Conservation (phyloP, 2,113 vertebrate genomes). For the Passer montanus region DNA sequence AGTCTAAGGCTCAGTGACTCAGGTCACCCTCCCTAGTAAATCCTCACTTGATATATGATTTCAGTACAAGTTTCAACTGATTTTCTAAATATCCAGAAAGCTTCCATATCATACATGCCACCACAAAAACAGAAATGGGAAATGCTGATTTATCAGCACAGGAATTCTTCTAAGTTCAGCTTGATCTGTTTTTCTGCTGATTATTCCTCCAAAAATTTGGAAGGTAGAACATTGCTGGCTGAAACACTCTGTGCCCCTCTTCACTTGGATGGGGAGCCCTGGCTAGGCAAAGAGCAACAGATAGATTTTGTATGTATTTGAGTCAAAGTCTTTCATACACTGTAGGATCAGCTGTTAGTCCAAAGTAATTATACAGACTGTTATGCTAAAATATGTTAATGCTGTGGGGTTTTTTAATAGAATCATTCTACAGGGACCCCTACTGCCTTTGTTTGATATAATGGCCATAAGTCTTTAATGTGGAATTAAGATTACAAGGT, state of each 20-base stretch:
- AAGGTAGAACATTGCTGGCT: neutral
- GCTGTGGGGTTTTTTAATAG: neutral
- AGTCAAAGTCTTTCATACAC: neutral
- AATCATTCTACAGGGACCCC: neutral
- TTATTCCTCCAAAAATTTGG: neutral
- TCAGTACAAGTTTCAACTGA: neutral
- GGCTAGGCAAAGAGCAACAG: neutral
- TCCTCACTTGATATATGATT: neutral
- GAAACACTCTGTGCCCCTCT: neutral
- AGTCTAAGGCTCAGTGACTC: neutral
- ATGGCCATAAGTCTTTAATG: neutral
- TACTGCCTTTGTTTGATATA: neutral
- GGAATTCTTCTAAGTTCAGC: neutral
- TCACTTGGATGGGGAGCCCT: neutral
- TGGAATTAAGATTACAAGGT: constrained; percentile 11
- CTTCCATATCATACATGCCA: neutral
- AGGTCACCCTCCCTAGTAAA: neutral
- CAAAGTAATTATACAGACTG: neutral
- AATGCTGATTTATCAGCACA: neutral
- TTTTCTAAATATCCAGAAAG: neutral
- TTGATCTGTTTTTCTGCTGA: neutral
- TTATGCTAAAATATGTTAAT: neutral
- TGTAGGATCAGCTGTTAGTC: neutral
- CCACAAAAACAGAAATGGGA: neutral
- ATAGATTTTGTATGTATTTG: neutral